Conservation (phyloP, 2,113 vertebrate genomes). For the Ceyx margarethae region DNA sequence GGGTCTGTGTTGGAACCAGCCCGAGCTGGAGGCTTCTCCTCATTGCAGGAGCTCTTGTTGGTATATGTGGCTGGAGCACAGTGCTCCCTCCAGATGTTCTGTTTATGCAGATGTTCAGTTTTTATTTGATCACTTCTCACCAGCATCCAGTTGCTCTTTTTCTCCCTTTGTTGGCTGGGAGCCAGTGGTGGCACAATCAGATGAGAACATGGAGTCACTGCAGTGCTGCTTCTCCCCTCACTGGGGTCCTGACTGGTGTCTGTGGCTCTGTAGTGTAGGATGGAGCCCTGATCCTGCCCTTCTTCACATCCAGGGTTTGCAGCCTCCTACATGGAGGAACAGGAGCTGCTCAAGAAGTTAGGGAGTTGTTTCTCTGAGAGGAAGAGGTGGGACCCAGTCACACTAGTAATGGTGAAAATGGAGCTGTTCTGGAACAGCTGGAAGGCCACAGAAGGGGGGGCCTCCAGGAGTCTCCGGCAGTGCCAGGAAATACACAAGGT, state of each 20-base stretch:
- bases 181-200: neutral
- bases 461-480: neutral
- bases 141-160: neutral
- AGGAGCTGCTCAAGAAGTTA: neutral
- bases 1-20: neutral
- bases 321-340: neutral
- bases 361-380: neutral
- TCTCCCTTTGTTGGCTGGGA: neutral
- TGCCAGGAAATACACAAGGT: neutral
- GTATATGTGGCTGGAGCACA: neutral
- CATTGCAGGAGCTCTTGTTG: neutral
- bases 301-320: fast-evolving
- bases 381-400: neutral
- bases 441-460: neutral
- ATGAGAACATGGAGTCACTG: neutral
- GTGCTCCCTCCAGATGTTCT: neutral
- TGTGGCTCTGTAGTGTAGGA: neutral
- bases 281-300: neutral
- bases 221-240: neutral
- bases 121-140: neutral
- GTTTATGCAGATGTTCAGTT: neutral
- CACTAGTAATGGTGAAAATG: neutral
- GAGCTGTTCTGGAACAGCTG: neutral
- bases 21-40: neutral
- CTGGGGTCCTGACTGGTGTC: neutral